Evolutionary conservation across 2,888 invertebrate species (phyloP).

Genomic region (Nemapogon koenigi): DNA sequence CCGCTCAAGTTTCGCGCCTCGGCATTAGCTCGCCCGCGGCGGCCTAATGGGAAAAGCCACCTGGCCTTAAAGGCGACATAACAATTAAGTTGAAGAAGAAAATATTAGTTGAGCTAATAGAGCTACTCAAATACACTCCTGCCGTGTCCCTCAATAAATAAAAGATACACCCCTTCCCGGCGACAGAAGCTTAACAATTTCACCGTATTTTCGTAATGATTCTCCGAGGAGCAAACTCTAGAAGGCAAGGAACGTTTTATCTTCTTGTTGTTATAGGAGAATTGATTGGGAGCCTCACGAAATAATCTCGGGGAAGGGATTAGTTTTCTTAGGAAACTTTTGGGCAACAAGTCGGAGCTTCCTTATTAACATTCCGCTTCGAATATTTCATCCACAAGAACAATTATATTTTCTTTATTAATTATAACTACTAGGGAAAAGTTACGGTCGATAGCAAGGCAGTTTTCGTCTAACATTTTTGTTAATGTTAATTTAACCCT

Average conservation of each 20-base stretch:
- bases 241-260: constrained; percentile 26
- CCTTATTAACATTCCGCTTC: constrained; percentile 38
- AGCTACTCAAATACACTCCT: constrained; percentile 51
- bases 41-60: constrained; percentile 55
- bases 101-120: constrained; percentile 61
- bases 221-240: constrained; percentile 37
- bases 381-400: constrained; percentile 31
- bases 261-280: constrained; percentile 46
- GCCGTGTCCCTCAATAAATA: constrained; percentile 52
- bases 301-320: constrained; percentile 47
- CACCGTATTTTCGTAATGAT: constrained; percentile 56
- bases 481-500: too few species aligned
- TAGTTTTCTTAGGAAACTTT: constrained; percentile 44
- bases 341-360: constrained; percentile 25
- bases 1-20: constrained; percentile 45
- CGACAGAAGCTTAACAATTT: constrained; percentile 43
- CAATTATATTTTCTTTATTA: constrained; percentile 24
- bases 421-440: too few species aligned
- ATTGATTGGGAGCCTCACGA: constrained; percentile 48
- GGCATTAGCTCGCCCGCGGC: constrained; percentile 43
- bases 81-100: constrained; percentile 60
- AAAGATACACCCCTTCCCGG: constrained; percentile 38
- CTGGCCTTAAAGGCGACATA: constrained; percentile 59
- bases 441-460: too few species aligned
- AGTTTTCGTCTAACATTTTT: too few species aligned